These are phyloP conservation scores for Mystacornis crossleyi DNA, from an alignment of 2,113 vertebrate species.

Conservation along the genomic window DNA sequence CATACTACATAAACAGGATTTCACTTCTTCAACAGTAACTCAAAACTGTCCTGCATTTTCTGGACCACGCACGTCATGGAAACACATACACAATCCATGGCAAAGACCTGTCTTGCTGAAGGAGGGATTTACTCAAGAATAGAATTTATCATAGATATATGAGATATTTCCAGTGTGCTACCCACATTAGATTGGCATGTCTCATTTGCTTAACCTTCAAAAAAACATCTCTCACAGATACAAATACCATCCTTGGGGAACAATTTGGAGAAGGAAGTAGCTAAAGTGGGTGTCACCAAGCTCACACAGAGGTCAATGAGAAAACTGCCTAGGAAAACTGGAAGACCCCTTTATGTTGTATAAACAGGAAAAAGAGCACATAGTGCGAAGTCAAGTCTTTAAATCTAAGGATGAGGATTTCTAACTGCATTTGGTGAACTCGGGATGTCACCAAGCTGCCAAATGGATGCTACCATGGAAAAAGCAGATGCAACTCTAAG, in stretches of 20 bases:
- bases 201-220: not conserved
- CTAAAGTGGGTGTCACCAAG: not conserved
- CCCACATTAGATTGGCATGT: not conserved
- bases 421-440: not conserved
- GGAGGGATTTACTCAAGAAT: not conserved
- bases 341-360: not conserved
- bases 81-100: not conserved
- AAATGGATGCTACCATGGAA: not conserved
- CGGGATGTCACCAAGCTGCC: not conserved
- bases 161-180: not conserved
- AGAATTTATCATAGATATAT: not conserved
- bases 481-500: not conserved
- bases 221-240: not conserved
- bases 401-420: not conserved
- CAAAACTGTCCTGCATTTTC: not conserved
- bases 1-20: not conserved
- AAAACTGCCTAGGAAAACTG: not conserved
- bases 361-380: not conserved
- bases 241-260: not conserved
- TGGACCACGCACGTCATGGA: rapidly evolving
- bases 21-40: not conserved
- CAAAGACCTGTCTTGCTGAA: not conserved
- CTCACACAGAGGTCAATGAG: not conserved
- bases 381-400: not conserved
- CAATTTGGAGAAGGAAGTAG: not conserved